Evolutionary conservation across 2,797 vertebrate species (phyloP).

Genomic region (Nannoperca australis): DNA sequence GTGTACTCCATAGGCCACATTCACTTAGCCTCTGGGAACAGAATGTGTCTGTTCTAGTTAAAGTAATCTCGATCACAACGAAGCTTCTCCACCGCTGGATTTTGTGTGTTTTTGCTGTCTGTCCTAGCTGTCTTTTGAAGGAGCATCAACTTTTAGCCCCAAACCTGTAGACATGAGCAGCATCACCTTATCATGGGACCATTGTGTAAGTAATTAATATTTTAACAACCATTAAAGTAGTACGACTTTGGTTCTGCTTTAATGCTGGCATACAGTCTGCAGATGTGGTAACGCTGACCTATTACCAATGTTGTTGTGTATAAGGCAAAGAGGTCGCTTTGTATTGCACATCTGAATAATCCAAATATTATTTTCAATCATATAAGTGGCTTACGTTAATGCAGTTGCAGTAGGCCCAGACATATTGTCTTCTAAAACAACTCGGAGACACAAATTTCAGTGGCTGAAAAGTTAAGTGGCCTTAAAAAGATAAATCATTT

Average conservation of each 20-base stretch:
- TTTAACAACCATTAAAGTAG: background rate
- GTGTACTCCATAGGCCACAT: background rate
- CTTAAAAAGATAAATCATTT: background rate
- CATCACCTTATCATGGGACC: slow-evolving; percentile 92
- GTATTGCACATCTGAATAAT: background rate
- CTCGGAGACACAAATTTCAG: background rate
- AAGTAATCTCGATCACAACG: background rate
- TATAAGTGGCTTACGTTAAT: background rate
- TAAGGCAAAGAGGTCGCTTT: background rate
- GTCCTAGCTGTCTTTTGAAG: slow-evolving; percentile 91
- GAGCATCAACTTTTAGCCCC: slow-evolving; percentile 93
- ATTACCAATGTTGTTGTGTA: background rate
- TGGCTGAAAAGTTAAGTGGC: background rate
- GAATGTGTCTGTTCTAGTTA: background rate
- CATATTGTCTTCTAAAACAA: background rate
- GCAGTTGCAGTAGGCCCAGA: background rate
- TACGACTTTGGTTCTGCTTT: background rate
- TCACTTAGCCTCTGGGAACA: background rate
- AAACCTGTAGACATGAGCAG: slow-evolving; percentile 95
- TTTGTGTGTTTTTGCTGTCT: slow-evolving; percentile 17
- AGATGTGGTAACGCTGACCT: accelerated
- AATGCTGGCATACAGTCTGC: background rate
- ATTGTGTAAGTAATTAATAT: slow-evolving; percentile 88
- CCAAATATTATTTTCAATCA: background rate
- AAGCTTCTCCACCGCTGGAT: background rate